Percentiles rank a stretch among this genome's conserved stretches.
phyloP scores from a whole-genome alignment of 2,888 invertebrate genomes.

The Hydraecia micacea region DNA sequence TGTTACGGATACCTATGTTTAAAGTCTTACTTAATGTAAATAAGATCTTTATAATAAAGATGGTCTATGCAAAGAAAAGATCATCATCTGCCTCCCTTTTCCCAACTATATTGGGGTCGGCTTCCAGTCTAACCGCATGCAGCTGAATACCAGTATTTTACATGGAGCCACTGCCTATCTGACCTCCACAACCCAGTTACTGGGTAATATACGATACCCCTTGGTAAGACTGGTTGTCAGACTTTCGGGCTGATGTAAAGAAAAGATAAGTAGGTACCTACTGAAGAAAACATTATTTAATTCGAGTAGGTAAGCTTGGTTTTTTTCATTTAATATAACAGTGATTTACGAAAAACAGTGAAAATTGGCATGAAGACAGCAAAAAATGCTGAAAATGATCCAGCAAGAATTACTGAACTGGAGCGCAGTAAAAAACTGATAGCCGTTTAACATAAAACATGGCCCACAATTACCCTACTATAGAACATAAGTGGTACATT shows the following conservation, averaged over 20 bases:
- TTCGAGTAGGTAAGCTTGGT: not conserved
- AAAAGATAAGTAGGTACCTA: too few relatives aligned
- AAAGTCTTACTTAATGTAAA: not conserved
- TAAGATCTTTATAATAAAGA: not conserved
- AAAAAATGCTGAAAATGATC: constrained; percentile 24
- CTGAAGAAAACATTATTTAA: not conserved
- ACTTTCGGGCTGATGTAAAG: too few relatives aligned
- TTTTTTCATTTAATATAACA: not conserved
- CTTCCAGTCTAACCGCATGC: too few relatives aligned
- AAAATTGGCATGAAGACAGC: constrained; percentile 29
- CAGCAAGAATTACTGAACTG: constrained; percentile 31
- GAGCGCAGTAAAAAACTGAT: constrained; percentile 58
- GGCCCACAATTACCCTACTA: constrained; percentile 72
- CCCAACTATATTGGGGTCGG: too few relatives aligned
- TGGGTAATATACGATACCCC: too few relatives aligned
- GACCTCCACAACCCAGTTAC: too few relatives aligned
- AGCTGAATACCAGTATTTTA: too few relatives aligned
- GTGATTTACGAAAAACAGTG: not conserved
- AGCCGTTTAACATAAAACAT: constrained; percentile 68
- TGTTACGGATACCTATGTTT: not conserved
- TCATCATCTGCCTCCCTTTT: too few relatives aligned
- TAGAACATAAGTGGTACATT: constrained; percentile 74
- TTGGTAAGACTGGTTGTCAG: too few relatives aligned
- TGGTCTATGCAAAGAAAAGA: not conserved
- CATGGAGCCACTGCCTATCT: too few relatives aligned